Evolutionary conservation across 1,140 invertebrate species (phyloP).

Genomic region (Cherax destructor): DNA sequence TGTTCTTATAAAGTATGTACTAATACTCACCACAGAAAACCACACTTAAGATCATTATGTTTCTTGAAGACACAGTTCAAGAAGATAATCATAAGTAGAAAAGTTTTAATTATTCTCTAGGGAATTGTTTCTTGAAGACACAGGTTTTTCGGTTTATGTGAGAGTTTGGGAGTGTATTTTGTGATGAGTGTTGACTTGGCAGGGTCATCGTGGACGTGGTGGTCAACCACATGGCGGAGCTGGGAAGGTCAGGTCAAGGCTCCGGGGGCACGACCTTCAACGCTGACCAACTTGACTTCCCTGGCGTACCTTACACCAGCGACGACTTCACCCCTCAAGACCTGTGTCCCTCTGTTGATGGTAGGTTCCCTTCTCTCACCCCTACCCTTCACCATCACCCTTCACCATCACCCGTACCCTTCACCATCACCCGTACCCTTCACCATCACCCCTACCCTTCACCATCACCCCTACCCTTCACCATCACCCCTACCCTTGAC

Average conservation of each 20-base stretch:
- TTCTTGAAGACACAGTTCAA: no score
- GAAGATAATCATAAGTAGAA: no score
- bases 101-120: no score
- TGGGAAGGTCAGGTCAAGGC: conserved; percentile 71
- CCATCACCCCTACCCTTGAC: no score
- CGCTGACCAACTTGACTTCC: conserved; percentile 73
- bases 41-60: no score
- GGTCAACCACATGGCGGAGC: conserved; percentile 79
- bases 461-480: no score
- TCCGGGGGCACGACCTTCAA: conserved; percentile 75
- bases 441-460: no score
- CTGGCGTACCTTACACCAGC: conserved; percentile 76
- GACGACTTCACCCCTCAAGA: conserved; percentile 73
- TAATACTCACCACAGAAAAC: no score
- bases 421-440: background rate
- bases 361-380: conserved; percentile 29
- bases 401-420: background rate
- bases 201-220: conserved; percentile 78
- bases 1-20: no score
- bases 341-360: conserved; percentile 73
- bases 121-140: no score
- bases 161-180: no score
- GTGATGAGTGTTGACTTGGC: background rate
- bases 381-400: background rate
- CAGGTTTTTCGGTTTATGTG: no score